Evolutionary conservation across 1,140 invertebrate genomes (phyloP).

Genomic region (Scaptomyza pallida): DNA sequence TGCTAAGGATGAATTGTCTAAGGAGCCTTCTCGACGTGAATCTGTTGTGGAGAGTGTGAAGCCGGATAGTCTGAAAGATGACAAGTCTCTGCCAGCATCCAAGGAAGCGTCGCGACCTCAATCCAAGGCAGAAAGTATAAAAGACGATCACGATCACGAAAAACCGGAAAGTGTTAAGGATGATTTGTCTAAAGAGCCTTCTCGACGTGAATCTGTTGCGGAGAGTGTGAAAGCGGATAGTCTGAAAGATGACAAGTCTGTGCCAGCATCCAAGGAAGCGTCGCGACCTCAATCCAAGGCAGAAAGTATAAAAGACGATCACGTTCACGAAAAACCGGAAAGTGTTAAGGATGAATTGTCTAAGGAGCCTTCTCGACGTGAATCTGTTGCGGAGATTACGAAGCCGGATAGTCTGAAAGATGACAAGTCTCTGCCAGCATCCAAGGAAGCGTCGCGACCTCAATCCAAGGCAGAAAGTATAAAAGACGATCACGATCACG

Average conservation of each 20-base stretch:
- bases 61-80: neutral
- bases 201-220: conserved; percentile 36
- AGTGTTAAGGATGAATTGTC: conserved; percentile 12
- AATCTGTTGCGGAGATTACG: conserved; percentile 38
- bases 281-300: conserved; percentile 42
- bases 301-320: conserved; percentile 38
- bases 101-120: too few species aligned
- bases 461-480: conserved; percentile 38
- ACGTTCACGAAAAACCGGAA: conserved; percentile 3
- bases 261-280: conserved; percentile 30
- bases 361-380: conserved; percentile 32
- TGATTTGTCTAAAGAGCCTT: conserved; percentile 39
- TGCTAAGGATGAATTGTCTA: conserved; percentile 15
- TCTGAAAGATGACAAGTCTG: conserved; percentile 27
- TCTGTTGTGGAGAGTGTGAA: conserved; percentile 24
- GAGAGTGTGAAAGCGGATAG: conserved; percentile 14
- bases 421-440: conserved; percentile 24
- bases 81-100: too few species aligned
- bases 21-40: conserved; percentile 33
- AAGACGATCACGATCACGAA: neutral
- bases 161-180: conserved; percentile 7
- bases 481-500: conserved; percentile 26
- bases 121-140: too few species aligned
- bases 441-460: conserved; percentile 41
- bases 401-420: conserved; percentile 24